Evolutionary conservation across 2,797 vertebrate species (phyloP).

Genomic region (Natrix natrix): DNA sequence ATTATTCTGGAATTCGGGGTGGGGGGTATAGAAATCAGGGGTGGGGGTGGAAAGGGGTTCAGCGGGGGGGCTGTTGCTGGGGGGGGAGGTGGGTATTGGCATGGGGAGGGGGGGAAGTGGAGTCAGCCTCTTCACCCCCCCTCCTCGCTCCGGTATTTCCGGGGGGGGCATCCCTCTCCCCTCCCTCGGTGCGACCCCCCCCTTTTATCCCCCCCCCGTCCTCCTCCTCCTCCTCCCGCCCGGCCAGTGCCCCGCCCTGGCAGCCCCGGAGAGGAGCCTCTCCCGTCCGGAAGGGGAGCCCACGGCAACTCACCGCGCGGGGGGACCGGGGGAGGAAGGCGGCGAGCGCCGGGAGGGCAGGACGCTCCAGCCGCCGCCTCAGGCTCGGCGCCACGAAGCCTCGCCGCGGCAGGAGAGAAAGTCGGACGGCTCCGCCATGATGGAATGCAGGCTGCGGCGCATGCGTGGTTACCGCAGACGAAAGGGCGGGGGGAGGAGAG

Average conservation of each 20-base stretch:
- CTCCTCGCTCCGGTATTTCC: background rate
- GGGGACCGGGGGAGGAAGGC: background rate
- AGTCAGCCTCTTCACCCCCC: no score
- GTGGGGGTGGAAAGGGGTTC: background rate
- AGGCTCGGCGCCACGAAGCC: constrained; percentile 45
- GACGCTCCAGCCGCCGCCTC: background rate
- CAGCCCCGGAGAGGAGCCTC: background rate
- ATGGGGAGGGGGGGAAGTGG: background rate
- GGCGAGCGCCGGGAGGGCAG: background rate
- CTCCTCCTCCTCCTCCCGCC: background rate
- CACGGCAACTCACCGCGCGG: constrained; percentile 26
- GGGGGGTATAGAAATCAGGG: background rate
- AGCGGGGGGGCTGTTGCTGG: background rate
- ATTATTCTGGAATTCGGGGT: background rate
- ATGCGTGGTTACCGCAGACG: constrained; percentile 26
- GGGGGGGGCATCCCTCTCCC: background rate
- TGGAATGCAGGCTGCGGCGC: constrained; percentile 61
- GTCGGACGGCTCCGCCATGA: constrained; percentile 58
- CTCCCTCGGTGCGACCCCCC: background rate
- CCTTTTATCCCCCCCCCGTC: accelerated
- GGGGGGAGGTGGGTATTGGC: no score
- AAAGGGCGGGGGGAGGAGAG: no score
- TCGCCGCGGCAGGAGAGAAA: constrained; percentile 20
- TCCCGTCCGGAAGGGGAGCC: background rate
- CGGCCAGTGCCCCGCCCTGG: background rate